Evolutionary conservation across 2,113 vertebrate species (phyloP), one percentile per base, ranked within the genome.

Genomic region (Periophthalmodon schlosseri): DNA sequence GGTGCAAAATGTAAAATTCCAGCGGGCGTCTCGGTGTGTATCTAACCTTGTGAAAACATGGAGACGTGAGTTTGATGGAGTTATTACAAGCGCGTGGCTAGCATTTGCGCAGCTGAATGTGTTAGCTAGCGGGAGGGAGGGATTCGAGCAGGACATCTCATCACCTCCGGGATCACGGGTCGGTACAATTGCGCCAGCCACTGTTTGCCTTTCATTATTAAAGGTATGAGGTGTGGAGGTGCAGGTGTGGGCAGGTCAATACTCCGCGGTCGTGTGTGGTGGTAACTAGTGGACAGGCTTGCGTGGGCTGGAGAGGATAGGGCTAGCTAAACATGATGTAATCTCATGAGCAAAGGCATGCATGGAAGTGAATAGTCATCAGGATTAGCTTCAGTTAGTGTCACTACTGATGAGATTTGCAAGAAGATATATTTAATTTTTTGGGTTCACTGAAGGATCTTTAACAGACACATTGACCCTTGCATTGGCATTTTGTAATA

Each of bases 171-270:
- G 57, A 87, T 85, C 85, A 82, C 80, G 71, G 91, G 91, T 93
- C 91, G 91, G 60, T 83, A 79, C 86, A 91, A 91, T 91, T 87
- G 76, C 86, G 34, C 73, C 80, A 82, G 85, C 83, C 81, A 63
- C 77, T 93, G 93, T 93, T 94, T 93, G 91, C 82, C 86, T 94
- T 94, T 93, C 89, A 94, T 95, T 91, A 91, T 90, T 90, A 92
- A 92, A 93, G 63, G 90, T 87, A 84, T 91, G 63, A 20, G 28
- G 28, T 10, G 20, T 11, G 20, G 34, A 13, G 63, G 18, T 13
- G 63, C 34, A 65, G 63, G 33, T 65, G 39, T 16, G 36, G 63
- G 63, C 20, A 3, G 63, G 18, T 36, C 63, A 36, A 65, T 39
- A 65, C 34, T 9, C 18, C 34, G 20, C 61, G 33, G 61, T 18